Percentiles rank a stretch among this genome's conserved stretches.
phyloP scores from a whole-genome alignment of 2,888 invertebrate genomes.

The Beris chalybata region DNA sequence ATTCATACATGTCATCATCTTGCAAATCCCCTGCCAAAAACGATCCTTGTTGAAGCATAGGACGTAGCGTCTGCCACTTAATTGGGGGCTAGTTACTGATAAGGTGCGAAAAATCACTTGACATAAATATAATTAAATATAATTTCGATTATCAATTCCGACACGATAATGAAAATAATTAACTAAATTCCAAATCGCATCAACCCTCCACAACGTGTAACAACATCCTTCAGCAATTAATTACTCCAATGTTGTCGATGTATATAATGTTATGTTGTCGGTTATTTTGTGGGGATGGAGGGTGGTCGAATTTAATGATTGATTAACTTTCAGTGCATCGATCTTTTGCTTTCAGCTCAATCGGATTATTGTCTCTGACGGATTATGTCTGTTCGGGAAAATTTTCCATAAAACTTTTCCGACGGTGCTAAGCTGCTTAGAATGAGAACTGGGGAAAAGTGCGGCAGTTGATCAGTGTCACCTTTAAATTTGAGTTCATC shows the following conservation, averaged over 20 bases:
- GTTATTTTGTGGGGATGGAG: neutral
- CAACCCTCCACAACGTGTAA: constrained; percentile 2
- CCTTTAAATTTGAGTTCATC: no score
- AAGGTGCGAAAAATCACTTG: no score
- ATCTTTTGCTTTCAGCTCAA: constrained; percentile 18
- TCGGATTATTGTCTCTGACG: constrained; percentile 18
- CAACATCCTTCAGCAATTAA: constrained; percentile 22
- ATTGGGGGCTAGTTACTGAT: no score
- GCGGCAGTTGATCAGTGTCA: neutral
- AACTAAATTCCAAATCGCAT: neutral
- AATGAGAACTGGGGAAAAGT: constrained; percentile 2
- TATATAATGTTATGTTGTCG: neutral
- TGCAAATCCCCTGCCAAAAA: no score
- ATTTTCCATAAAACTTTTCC: constrained; percentile 19
- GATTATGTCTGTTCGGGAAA: constrained; percentile 13
- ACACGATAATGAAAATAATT: no score
- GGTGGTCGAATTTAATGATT: constrained; percentile 13
- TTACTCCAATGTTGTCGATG: constrained; percentile 18
- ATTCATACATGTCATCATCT: no score
- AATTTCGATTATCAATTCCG: no score
- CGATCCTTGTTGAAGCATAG: no score
- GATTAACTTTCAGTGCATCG: constrained; percentile 26
- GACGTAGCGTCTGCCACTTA: no score
- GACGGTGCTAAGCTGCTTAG: constrained; percentile 24
- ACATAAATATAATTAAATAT: no score